Conservation (phyloP, 2,888 invertebrate genomes). For the Drosophila fungiperda region DNA sequence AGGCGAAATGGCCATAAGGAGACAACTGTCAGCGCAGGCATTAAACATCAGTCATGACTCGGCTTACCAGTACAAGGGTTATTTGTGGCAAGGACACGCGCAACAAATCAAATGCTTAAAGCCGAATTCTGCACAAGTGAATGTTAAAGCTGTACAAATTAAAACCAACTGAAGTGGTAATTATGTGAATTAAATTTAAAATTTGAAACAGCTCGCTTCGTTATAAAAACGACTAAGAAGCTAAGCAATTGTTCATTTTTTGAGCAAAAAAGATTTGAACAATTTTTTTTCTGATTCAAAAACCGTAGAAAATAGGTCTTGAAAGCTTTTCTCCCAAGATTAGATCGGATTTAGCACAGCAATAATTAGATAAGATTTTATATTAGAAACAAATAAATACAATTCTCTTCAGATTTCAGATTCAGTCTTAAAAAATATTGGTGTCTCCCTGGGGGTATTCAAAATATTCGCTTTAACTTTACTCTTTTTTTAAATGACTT, state of each 20-base stretch:
- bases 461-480: too few species aligned
- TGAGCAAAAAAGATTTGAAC: neutral
- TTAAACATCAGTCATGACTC: constrained; percentile 34
- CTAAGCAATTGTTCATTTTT: neutral
- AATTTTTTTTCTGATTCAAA: neutral
- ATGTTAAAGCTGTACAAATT: neutral
- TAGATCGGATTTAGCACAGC: neutral
- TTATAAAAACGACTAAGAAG: neutral
- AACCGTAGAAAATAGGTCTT: fast-evolving
- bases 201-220: too few species aligned
- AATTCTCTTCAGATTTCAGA: too few species aligned
- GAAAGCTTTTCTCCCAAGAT: fast-evolving
- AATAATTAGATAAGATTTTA: neutral
- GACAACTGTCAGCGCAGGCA: neutral
- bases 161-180: neutral
- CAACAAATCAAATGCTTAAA: constrained; percentile 29
- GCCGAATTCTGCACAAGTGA: neutral
- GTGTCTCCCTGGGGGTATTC: too few species aligned
- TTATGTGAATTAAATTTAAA: neutral
- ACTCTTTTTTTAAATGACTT: neutral
- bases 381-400: neutral
- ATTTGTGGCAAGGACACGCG: constrained; percentile 27
- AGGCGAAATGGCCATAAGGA: constrained; percentile 39
- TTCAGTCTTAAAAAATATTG: neutral
- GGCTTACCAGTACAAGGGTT: constrained; percentile 12